These are phyloP conservation scores for Tylochromis polylepis DNA, from an alignment of 2,113 vertebrate species.

Conservation along the genomic window DNA sequence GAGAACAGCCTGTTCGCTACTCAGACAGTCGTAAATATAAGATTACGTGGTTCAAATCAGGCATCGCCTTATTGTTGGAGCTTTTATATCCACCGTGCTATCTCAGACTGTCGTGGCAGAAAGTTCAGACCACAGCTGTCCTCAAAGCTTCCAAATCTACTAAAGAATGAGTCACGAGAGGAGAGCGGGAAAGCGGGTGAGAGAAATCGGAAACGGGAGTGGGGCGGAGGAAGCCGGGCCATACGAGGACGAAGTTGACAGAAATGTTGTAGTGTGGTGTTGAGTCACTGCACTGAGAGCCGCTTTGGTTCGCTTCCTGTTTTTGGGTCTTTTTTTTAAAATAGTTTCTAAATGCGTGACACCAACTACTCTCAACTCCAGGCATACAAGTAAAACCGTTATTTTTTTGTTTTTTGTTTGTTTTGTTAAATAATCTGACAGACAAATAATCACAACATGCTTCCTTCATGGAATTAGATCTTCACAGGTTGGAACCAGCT, in stretches of 20 bases:
- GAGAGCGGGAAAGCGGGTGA: neutral
- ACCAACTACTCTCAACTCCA: neutral
- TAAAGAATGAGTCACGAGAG: neutral
- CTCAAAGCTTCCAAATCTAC: neutral
- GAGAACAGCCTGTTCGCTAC: neutral
- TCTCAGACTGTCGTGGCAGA: neutral
- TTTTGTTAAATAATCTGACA: neutral
- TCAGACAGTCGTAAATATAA: neutral
- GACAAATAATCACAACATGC: neutral
- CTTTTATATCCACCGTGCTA: neutral
- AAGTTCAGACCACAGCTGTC: neutral
- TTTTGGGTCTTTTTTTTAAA: neutral
- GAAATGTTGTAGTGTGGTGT: neutral
- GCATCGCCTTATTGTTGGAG: neutral
- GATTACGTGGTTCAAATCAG: neutral
- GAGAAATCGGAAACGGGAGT: neutral
- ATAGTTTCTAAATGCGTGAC: neutral
- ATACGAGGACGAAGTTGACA: conserved; percentile 3
- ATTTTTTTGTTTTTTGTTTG: too few species aligned
- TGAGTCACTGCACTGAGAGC: neutral
- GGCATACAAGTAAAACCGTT: neutral
- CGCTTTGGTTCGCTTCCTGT: neutral
- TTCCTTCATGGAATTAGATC: neutral
- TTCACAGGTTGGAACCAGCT: neutral
- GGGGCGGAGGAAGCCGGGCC: neutral